These are phyloP conservation scores for Ostrea edulis DNA, from an alignment of 1,140 invertebrate species.

Conservation along the genomic window DNA sequence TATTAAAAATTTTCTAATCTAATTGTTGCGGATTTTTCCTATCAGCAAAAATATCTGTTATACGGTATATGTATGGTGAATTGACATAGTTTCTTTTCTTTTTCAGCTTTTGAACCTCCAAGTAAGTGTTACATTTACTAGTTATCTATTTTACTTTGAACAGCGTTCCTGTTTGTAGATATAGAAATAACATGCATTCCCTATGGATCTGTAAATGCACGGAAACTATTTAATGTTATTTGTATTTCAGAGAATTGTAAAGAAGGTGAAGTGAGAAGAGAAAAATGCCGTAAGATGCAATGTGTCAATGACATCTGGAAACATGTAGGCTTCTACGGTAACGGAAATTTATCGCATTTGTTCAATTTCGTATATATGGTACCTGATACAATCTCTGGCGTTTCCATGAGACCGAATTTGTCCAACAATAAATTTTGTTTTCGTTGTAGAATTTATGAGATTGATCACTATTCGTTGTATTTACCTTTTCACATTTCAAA, in stretches of 20 bases:
- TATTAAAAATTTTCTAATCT: neutral
- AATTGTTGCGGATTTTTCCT: neutral
- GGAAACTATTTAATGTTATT: too few relatives aligned
- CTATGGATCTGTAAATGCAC: neutral
- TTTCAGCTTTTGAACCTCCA: constrained; percentile 13
- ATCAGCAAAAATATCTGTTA: neutral
- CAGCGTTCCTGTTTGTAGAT: neutral
- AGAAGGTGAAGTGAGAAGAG: constrained; percentile 35
- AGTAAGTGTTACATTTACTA: neutral
- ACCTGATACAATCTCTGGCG: too few relatives aligned
- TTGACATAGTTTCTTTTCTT: neutral
- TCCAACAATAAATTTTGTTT: too few relatives aligned
- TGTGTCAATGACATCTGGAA: constrained; percentile 44
- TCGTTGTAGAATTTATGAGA: too few relatives aligned
- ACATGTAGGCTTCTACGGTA: constrained; percentile 46
- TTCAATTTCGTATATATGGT: too few relatives aligned
- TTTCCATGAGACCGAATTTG: too few relatives aligned
- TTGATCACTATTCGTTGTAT: too few relatives aligned
- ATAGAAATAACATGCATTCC: neutral
- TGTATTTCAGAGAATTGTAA: constrained; percentile 2
- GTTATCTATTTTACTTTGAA: neutral
- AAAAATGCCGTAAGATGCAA: constrained; percentile 44
- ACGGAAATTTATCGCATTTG: neutral
- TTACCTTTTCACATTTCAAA: too few relatives aligned
- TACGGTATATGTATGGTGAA: neutral